A percentile compares a stretch with the other conserved stretches of the same genome.
phyloP scores from a whole-genome alignment of 2,888 invertebrate genomes.

The Ochropleura leucogaster region DNA sequence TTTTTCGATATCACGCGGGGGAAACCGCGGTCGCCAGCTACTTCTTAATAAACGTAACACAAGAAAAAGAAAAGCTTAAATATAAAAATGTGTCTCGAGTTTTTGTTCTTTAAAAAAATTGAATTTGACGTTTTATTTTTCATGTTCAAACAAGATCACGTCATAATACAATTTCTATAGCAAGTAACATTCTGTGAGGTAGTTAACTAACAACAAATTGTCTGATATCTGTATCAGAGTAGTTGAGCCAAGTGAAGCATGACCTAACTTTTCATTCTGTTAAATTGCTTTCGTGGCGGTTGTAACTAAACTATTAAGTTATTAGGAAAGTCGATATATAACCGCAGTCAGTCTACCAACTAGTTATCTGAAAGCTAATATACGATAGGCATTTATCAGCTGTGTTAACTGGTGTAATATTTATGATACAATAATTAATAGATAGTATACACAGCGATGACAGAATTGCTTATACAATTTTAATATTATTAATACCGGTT shows the following conservation, averaged over 20 bases:
- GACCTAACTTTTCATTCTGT: constrained; percentile 58
- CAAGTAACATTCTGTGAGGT: background rate
- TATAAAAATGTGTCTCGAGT: background rate
- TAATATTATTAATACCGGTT: constrained; percentile 26
- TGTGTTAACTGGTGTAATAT: constrained; percentile 32
- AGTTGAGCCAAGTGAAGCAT: constrained; percentile 46
- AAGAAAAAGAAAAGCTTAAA: too few relatives aligned
- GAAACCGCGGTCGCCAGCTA: too few relatives aligned
- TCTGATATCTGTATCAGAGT: constrained; percentile 26
- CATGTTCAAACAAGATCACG: background rate
- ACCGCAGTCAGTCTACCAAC: constrained; percentile 35
- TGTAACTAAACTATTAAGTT: constrained; percentile 58
- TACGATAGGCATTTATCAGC: constrained; percentile 52
- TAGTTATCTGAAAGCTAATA: constrained; percentile 49
- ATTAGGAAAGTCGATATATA: constrained; percentile 51
- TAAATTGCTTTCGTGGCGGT: constrained; percentile 55
- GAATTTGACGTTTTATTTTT: background rate
- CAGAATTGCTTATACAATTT: constrained; percentile 38
- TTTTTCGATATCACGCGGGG: too few relatives aligned
- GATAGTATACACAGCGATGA: constrained; percentile 25
- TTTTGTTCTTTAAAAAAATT: background rate
- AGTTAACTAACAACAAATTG: constrained; percentile 33
- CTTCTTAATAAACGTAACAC: too few relatives aligned
- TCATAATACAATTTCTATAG: background rate
- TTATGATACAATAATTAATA: constrained; percentile 44